A percentile compares a stretch with the other conserved stretches of the same genome.
These are phyloP conservation scores for Hybognathus amarus DNA, from an alignment of 2,797 vertebrate species.

Conservation along the genomic window DNA sequence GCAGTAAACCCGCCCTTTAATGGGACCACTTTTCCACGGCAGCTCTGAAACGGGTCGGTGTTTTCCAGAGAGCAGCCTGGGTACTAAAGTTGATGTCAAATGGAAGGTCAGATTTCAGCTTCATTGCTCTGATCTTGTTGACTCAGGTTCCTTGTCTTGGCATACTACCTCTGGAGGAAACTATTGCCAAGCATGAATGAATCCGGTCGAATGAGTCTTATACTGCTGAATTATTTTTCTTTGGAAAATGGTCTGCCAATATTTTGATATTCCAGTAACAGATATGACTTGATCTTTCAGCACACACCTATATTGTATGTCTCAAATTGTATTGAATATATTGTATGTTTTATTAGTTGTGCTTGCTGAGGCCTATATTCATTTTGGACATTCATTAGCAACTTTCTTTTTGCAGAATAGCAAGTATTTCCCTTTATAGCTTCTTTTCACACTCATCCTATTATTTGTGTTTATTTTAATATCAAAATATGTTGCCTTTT, in stretches of 20 bases:
- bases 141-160: conserved; percentile 41
- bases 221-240: conserved; percentile 34
- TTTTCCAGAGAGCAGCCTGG: conserved; percentile 11
- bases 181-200: conserved; percentile 40
- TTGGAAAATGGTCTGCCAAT: not conserved
- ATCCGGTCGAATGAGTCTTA: conserved; percentile 37
- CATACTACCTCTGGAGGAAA: conserved; percentile 31
- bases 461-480: conserved; percentile 53
- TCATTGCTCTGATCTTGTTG: conserved; percentile 42
- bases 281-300: not conserved
- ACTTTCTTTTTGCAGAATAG: not conserved
- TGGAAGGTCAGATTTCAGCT: conserved; percentile 51
- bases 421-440: not conserved
- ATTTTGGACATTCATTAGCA: not conserved
- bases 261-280: conserved; percentile 13
- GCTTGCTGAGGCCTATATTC: not conserved
- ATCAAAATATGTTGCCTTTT: conserved; percentile 48
- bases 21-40: conserved; percentile 24
- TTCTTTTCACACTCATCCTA: conserved; percentile 32
- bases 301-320: not conserved
- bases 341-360: not conserved
- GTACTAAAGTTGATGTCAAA: conserved; percentile 32
- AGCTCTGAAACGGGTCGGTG: conserved; percentile 19
- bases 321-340: not conserved
- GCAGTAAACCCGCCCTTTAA: no score